phyloP scores from a whole-genome alignment of 2,888 invertebrate species.

The Leucophenga maculata region DNA sequence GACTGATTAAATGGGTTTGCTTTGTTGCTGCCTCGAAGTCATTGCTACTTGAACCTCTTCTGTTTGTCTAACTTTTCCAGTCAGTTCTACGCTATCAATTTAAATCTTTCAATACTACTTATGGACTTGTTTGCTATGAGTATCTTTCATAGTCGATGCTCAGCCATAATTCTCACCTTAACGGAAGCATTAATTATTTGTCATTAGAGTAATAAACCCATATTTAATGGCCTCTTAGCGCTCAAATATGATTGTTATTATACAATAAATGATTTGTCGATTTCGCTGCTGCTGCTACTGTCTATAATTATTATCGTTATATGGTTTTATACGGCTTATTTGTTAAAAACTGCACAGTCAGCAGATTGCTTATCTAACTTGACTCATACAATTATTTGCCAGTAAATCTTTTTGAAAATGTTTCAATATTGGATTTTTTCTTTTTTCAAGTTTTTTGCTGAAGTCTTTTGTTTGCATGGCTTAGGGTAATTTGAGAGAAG shows the following conservation, averaged over 20 bases:
- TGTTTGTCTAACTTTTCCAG: neutral
- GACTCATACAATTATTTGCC: neutral
- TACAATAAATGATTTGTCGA: neutral
- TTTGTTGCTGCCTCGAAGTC: neutral
- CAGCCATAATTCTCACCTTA: slow-evolving; percentile 46
- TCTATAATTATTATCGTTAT: neutral
- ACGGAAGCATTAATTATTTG: slow-evolving; percentile 55
- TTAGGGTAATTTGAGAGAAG: no score
- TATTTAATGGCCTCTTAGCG: slow-evolving; percentile 46
- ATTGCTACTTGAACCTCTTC: neutral
- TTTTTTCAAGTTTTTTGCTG: neutral
- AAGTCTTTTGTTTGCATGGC: slow-evolving; percentile 3
- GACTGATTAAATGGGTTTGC: no score
- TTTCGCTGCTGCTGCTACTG: neutral
- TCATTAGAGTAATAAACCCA: slow-evolving; percentile 53
- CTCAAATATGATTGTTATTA: slow-evolving; percentile 39
- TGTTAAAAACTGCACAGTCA: neutral
- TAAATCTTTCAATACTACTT: neutral
- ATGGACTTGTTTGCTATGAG: no score
- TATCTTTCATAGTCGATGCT: slow-evolving; percentile 3
- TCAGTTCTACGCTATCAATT: neutral
- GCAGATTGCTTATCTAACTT: neutral
- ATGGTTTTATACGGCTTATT: slow-evolving; percentile 2
- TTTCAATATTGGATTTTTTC: neutral
- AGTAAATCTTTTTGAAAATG: neutral